Evolutionary conservation across 2,888 invertebrate genomes (phyloP).

Genomic region (Xestia c-nigrum): DNA sequence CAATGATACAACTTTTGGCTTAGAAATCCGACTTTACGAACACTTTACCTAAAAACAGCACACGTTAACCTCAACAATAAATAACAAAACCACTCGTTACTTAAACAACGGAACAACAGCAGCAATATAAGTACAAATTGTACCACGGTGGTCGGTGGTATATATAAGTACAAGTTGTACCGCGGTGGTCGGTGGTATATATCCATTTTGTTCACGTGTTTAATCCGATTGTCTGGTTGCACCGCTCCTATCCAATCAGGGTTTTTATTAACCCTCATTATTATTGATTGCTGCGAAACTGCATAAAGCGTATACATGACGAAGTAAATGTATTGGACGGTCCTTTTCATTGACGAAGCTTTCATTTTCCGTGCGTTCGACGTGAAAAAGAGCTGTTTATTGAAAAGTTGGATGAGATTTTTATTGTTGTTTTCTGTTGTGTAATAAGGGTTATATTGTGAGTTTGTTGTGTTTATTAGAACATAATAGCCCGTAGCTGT

Average conservation of each 20-base stretch:
- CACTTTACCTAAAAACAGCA: not conserved
- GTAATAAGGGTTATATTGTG: not conserved
- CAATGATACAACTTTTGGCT: not conserved
- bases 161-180: constrained; percentile 58
- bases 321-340: constrained; percentile 50
- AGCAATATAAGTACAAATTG: constrained; percentile 54
- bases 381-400: constrained; percentile 33
- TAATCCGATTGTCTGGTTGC: constrained; percentile 80
- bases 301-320: constrained; percentile 64
- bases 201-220: constrained; percentile 75
- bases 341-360: constrained; percentile 39
- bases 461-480: not conserved
- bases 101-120: constrained; percentile 50
- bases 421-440: not conserved
- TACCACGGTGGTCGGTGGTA: constrained; percentile 16
- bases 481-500: too few species aligned
- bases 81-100: constrained; percentile 52
- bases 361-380: constrained; percentile 29
- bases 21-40: not conserved
- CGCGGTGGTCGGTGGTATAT: constrained; percentile 24
- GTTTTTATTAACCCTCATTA: constrained; percentile 85
- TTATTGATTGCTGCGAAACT: constrained; percentile 80
- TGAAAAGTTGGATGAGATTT: constrained; percentile 6
- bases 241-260: constrained; percentile 80
- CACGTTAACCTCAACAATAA: not conserved